phyloP scores from a whole-genome alignment of 2,113 vertebrate species.

The Nanorana parkeri region DNA sequence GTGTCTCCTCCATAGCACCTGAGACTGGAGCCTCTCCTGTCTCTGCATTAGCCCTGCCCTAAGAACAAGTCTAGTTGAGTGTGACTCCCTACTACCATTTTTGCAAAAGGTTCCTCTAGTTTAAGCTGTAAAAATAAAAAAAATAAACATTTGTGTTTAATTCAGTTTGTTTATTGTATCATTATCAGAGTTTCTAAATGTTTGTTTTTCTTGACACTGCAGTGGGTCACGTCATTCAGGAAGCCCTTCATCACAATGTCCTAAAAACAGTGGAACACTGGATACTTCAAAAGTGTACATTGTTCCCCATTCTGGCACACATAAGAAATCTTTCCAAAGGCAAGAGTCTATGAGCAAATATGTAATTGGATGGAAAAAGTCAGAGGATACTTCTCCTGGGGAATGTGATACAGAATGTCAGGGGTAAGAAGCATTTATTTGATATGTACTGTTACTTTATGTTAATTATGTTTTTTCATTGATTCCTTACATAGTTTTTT shows the following conservation, averaged over 20 bases:
- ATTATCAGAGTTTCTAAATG: background rate
- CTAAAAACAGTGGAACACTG: slow-evolving; percentile 83
- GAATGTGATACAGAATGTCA: slow-evolving; percentile 86
- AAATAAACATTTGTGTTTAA: no score
- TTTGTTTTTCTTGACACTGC: slow-evolving; percentile 14
- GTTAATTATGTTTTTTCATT: background rate
- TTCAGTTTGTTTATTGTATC: no score
- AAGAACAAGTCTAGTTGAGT: no score
- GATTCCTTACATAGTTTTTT: background rate
- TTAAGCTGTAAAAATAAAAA: no score
- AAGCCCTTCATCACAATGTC: slow-evolving; percentile 86
- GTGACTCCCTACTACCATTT: no score
- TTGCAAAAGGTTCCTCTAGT: no score
- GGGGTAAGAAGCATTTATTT: slow-evolving; percentile 71
- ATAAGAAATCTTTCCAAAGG: slow-evolving; percentile 80
- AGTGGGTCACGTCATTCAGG: slow-evolving; percentile 92
- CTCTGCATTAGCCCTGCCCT: no score
- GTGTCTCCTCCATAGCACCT: no score
- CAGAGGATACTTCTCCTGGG: slow-evolving; percentile 81
- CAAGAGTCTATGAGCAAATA: slow-evolving; percentile 77
- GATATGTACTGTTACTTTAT: background rate
- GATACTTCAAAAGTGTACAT: slow-evolving; percentile 93
- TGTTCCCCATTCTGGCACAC: slow-evolving; percentile 78
- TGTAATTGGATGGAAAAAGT: slow-evolving; percentile 82
- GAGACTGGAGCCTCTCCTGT: no score